phyloP scores from a whole-genome alignment of 2,797 vertebrate genomes.

The Melopsittacus undulatus region DNA sequence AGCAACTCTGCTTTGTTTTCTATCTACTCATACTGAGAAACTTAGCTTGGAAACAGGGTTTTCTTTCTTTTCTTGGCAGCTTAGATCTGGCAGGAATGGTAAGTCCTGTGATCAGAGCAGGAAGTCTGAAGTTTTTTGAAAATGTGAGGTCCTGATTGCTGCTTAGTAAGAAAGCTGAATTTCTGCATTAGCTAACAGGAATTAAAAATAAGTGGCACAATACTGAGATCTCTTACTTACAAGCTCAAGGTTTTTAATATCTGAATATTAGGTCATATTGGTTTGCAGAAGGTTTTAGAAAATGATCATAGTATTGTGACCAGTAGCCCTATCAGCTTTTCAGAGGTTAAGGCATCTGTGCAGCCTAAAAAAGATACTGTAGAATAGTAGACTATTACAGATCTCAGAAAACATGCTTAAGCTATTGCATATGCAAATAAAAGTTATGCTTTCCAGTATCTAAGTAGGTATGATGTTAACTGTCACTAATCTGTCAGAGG shows the following conservation, averaged over 20 bases:
- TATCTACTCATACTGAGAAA: not conserved
- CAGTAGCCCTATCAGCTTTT: not conserved
- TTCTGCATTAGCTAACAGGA: not conserved
- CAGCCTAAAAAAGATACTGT: not conserved
- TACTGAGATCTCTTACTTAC: not conserved
- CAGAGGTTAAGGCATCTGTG: not conserved
- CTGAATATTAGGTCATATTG: not conserved
- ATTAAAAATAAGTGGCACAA: not conserved
- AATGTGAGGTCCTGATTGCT: not conserved
- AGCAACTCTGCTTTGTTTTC: not conserved
- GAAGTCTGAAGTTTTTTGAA: not conserved
- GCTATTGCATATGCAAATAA: not conserved
- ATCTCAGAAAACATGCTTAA: not conserved
- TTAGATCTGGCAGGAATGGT: not conserved
- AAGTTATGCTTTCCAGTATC: not conserved
- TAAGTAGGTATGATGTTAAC: not conserved
- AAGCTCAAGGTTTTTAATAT: not conserved
- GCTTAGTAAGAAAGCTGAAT: not conserved
- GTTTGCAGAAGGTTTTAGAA: not conserved
- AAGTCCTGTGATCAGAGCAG: not conserved
- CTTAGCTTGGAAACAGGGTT: not conserved
- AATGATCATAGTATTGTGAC: not conserved
- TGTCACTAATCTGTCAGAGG: not conserved
- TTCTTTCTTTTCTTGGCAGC: not conserved
- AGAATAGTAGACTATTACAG: not conserved